These are phyloP conservation scores for Brachionus rubens DNA, from an alignment of 1,140 invertebrate species.

Conservation along the genomic window DNA sequence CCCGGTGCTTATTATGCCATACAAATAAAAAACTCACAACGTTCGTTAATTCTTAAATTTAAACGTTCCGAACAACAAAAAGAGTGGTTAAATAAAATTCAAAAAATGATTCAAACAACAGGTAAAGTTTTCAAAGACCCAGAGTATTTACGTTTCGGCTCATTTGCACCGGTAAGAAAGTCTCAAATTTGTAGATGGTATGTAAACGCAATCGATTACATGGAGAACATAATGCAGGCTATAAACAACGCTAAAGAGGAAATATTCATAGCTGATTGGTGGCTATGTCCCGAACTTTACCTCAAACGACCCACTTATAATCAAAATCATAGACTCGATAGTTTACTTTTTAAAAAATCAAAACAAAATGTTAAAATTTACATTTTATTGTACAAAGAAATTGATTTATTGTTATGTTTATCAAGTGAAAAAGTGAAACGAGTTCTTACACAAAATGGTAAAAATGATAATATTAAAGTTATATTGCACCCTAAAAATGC, in stretches of 20 bases:
- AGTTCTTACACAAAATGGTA: slow-evolving; percentile 62
- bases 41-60: slow-evolving; percentile 17
- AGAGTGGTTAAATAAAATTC: neutral
- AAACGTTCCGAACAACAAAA: neutral
- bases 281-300: slow-evolving; percentile 86
- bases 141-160: neutral
- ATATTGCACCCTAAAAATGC: slow-evolving; percentile 87
- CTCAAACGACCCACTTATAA: slow-evolving; percentile 72
- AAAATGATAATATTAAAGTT: slow-evolving; percentile 58
- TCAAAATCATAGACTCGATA: slow-evolving; percentile 79
- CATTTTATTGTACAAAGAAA: slow-evolving; percentile 90
- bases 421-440: slow-evolving; percentile 92
- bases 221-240: slow-evolving; percentile 80
- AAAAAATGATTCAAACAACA: neutral
- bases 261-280: slow-evolving; percentile 95
- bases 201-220: slow-evolving; percentile 80
- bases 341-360: slow-evolving; percentile 80
- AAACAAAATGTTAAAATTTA: slow-evolving; percentile 77
- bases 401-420: slow-evolving; percentile 85
- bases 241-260: slow-evolving; percentile 83
- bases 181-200: slow-evolving; percentile 60
- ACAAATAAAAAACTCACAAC: neutral
- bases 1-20: neutral
- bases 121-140: neutral
- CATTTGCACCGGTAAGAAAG: slow-evolving; percentile 21